These are phyloP conservation scores for Labia minor DNA, from an alignment of 2,888 invertebrate genomes.

Conservation along the genomic window DNA sequence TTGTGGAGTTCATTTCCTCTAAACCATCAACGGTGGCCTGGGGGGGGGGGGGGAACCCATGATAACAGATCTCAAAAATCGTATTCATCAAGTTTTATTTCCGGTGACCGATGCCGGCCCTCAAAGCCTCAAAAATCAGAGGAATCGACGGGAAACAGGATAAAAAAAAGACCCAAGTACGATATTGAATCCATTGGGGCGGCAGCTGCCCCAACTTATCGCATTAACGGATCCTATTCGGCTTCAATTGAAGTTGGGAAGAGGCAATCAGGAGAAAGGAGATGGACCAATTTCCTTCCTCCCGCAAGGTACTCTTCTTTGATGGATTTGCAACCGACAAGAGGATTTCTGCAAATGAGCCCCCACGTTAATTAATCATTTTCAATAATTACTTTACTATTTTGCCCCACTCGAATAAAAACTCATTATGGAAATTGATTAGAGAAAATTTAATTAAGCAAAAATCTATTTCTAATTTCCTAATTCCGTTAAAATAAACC, in stretches of 20 bases:
- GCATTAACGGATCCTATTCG: background rate
- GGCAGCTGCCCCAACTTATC: background rate
- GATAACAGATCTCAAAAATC: slow-evolving; percentile 3
- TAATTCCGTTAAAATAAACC: too few relatives aligned
- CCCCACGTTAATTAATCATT: background rate
- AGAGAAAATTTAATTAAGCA: too few relatives aligned
- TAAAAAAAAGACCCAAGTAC: background rate
- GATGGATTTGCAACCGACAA: background rate
- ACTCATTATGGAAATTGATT: too few relatives aligned
- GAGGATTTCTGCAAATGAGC: too few relatives aligned
- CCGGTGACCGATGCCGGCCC: background rate
- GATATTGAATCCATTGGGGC: background rate
- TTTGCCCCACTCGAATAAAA: too few relatives aligned
- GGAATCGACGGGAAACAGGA: background rate
- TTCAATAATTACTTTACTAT: background rate
- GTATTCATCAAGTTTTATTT: slow-evolving; percentile 13
- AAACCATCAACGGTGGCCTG: background rate
- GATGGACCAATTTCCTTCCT: slow-evolving; percentile 13
- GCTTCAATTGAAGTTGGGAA: background rate
- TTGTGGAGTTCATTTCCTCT: background rate
- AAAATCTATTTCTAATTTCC: too few relatives aligned
- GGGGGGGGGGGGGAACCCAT: background rate
- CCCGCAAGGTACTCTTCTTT: background rate
- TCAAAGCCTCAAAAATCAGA: slow-evolving; percentile 4
- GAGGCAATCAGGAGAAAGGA: background rate